These are phyloP conservation scores for Diplodus sargus DNA, from an alignment of 2,797 vertebrate species.

Conservation along the genomic window DNA sequence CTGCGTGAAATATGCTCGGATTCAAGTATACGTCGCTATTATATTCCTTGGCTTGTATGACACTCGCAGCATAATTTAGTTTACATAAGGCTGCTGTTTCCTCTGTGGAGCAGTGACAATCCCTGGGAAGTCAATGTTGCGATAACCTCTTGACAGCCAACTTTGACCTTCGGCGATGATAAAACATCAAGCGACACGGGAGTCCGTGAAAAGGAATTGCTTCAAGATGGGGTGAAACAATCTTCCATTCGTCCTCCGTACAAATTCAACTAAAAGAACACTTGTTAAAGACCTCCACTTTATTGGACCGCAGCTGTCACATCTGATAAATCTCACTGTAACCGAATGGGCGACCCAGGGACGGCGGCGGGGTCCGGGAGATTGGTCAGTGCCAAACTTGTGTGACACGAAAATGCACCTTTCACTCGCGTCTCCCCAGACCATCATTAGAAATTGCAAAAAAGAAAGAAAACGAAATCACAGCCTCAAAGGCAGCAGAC, in stretches of 20 bases:
- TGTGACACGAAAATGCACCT: slow-evolving; percentile 68
- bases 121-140: slow-evolving; percentile 25
- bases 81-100: slow-evolving; percentile 6
- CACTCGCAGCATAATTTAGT: slow-evolving; percentile 45
- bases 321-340: slow-evolving; percentile 81
- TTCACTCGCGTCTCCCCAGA: slow-evolving; percentile 50
- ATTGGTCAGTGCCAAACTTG: slow-evolving; percentile 68
- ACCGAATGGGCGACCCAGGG: slow-evolving; percentile 59
- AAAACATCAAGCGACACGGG: slow-evolving; percentile 52
- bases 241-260: slow-evolving; percentile 60
- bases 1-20: slow-evolving; percentile 56
- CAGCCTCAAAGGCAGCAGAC: slow-evolving; percentile 32
- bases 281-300: slow-evolving; percentile 82
- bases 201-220: slow-evolving; percentile 63
- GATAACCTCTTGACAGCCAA: slow-evolving; percentile 24
- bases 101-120: background rate
- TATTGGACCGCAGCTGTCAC: slow-evolving; percentile 79
- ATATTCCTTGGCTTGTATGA: slow-evolving; percentile 35
- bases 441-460: slow-evolving; percentile 44
- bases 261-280: slow-evolving; percentile 73
- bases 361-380: slow-evolving; percentile 45
- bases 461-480: slow-evolving; percentile 10
- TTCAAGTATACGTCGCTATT: slow-evolving; percentile 42
- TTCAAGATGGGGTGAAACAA: slow-evolving; percentile 62
- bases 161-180: slow-evolving; percentile 71